Conservation (phyloP, 2,888 invertebrate species). For the Cryptocephalus moraei region DNA sequence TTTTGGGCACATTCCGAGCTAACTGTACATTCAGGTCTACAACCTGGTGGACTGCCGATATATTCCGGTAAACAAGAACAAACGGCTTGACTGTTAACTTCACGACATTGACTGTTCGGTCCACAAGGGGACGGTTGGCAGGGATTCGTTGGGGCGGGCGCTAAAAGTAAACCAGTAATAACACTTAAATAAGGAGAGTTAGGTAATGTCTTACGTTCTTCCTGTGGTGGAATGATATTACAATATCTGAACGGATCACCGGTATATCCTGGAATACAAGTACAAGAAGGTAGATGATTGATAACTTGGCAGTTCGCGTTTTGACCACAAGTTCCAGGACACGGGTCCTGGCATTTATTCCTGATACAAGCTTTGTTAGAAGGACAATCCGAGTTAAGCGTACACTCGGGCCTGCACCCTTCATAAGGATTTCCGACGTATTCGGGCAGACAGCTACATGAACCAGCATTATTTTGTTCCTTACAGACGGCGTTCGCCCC, state of each 20-base stretch:
- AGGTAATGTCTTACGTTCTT: no score
- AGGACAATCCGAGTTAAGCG: constrained; percentile 64
- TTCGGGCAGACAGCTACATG: constrained; percentile 61
- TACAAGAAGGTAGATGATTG: constrained; percentile 70
- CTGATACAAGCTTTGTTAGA: constrained; percentile 57
- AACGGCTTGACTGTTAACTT: constrained; percentile 40
- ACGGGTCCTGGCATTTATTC: constrained; percentile 70
- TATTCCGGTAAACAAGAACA: constrained; percentile 40
- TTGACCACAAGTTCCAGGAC: constrained; percentile 66
- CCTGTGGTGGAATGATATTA: constrained; percentile 21
- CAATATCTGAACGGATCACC: constrained; percentile 56
- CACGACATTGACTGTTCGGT: constrained; percentile 60
- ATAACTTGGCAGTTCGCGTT: constrained; percentile 67
- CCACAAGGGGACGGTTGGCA: constrained; percentile 66
- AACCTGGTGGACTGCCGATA: constrained; percentile 50
- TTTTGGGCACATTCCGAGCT: constrained; percentile 67
- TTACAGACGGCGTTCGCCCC: constrained; percentile 62
- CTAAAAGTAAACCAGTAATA: no score
- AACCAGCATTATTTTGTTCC: constrained; percentile 46
- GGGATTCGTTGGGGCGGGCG: constrained; percentile 38
- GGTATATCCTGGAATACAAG: constrained; percentile 56
- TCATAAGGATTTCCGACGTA: constrained; percentile 69
- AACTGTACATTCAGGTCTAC: constrained; percentile 69
- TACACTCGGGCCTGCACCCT: constrained; percentile 72
- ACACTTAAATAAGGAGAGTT: no score